phyloP scores from a whole-genome alignment of 2,888 invertebrate species.

The Mystacides longicornis region DNA sequence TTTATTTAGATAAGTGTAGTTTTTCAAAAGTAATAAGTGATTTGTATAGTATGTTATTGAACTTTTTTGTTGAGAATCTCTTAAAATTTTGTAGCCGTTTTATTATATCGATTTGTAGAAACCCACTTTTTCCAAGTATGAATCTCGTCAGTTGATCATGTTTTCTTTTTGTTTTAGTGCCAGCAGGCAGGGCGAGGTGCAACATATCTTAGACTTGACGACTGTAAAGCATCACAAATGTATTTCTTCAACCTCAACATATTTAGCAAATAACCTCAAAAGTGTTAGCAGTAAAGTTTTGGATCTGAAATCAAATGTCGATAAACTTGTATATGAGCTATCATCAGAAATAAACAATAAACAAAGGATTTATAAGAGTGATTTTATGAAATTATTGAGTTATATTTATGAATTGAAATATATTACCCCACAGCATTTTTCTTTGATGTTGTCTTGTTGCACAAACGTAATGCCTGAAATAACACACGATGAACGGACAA shows the following conservation, averaged over 20 bases:
- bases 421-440: constrained; percentile 40
- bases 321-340: constrained; percentile 5
- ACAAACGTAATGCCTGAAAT: constrained; percentile 49
- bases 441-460: constrained; percentile 50
- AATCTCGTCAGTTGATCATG: too few species aligned
- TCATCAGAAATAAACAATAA: constrained; percentile 35
- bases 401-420: constrained; percentile 39
- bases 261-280: neutral
- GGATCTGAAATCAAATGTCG: neutral
- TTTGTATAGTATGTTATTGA: too few species aligned
- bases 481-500: constrained; percentile 38
- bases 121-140: too few species aligned
- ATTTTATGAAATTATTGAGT: constrained; percentile 35
- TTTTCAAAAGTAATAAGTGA: too few species aligned
- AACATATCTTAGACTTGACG: too few species aligned
- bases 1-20: too few species aligned
- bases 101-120: too few species aligned
- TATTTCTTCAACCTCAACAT: neutral
- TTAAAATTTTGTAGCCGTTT: too few species aligned
- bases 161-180: too few species aligned
- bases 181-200: too few species aligned
- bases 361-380: constrained; percentile 44
- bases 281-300: neutral
- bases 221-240: too few species aligned
- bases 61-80: too few species aligned